Base-by-base conservation (phyloP, 1,140 invertebrate genomes). In the Glossosoma conforme region DNA sequence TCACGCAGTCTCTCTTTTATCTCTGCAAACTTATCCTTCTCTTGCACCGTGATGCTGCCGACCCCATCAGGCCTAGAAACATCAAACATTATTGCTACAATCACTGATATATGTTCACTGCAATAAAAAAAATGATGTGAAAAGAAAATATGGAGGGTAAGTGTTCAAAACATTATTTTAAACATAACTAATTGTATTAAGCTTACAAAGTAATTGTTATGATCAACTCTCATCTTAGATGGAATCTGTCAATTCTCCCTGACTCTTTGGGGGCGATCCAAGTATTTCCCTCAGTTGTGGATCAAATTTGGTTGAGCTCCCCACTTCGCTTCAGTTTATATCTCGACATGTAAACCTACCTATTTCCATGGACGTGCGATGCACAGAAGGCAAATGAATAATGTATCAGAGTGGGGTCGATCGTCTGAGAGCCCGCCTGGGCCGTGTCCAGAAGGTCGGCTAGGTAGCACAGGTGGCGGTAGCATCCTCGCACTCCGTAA, bases 341-440 rank as follows among this genome's bases (percentile, higher is more conserved):
- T n/a, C n/a, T n/a, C n/a, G n/a, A n/a, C n/a, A n/a, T 28, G 46
- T 10, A 30, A 38, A 25, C 32, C 69, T 77, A 91, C 87, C 87
- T 89, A 77, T 96, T 96, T 55, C 97, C 97, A 69, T 97, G 93
- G 8, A 99, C 96, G 74, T 99, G 97, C 62, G 90, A 96, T 4
- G 95, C 95, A 75, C 96, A 99, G 75, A 98, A 99, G 17, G 95
- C 95, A 77, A 98, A 99, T 60, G 92, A 96, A 71, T 93, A 99
- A 74, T 99, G 96, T 64, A 99, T 97, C 32, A 99, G 77, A 1
- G 93, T 98, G 0, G 97, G 96, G 75, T 99, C 97, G 49, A 99
- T 96, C 77, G 97, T 93, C 51, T 91, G 77, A 10, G 64, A 62
- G 43, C 91, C 91, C 58, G 92, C 90, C 69, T 99, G 95, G 1